Conservation (phyloP, 2,113 vertebrate genomes). For the Regulus satrapa region DNA sequence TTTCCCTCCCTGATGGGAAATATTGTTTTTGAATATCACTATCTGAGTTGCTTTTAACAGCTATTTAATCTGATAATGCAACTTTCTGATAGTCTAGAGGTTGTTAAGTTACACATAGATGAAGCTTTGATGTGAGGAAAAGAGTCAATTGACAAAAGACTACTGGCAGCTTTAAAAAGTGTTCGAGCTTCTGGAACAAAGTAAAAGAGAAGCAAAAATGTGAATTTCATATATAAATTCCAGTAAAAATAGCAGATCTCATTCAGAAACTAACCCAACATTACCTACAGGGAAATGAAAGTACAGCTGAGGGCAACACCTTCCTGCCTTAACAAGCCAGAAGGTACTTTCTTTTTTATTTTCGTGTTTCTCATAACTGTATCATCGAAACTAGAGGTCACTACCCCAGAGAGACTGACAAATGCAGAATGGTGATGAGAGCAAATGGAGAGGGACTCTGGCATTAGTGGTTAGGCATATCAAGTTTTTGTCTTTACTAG, state of each 20-base stretch:
- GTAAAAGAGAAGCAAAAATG: background rate
- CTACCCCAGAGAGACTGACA: background rate
- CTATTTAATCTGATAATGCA: background rate
- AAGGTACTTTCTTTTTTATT: background rate
- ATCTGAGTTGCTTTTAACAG: background rate
- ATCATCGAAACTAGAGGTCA: background rate
- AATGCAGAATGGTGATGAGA: background rate
- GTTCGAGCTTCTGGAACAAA: background rate
- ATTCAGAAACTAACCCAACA: background rate
- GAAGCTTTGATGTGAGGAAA: background rate
- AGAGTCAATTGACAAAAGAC: background rate
- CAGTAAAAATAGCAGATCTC: background rate
- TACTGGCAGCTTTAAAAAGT: background rate
- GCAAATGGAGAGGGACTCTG: background rate
- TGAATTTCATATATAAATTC: background rate
- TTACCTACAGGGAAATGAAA: background rate
- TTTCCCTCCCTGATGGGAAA: background rate
- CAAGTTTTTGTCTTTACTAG: background rate
- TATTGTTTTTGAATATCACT: background rate
- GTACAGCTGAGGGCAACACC: background rate
- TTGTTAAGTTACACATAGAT: background rate
- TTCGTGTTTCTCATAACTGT: background rate
- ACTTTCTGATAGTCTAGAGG: background rate
- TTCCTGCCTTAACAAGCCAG: background rate
- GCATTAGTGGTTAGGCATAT: background rate